Base-by-base conservation (phyloP, 2,797 vertebrate genomes). In the Gobionotothen gibberifrons region DNA sequence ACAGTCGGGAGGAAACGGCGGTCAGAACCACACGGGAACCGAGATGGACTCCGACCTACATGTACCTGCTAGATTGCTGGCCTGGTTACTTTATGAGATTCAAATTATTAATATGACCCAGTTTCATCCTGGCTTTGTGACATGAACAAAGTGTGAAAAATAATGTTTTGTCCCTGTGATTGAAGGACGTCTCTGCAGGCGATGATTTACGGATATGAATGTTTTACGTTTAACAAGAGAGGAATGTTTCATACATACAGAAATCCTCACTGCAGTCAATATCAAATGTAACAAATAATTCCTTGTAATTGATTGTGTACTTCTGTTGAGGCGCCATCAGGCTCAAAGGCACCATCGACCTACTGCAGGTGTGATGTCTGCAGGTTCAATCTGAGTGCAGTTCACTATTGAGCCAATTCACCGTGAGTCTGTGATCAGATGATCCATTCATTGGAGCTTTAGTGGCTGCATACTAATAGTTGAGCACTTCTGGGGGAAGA, bases 41-140 rank as follows among this genome's bases (percentile, higher is more conserved):
- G 56, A 85, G 73, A 72, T 87, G 90, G 86, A 92, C 86, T 84
- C 78, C 85, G 90, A 91, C 91, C 90, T 87, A 91, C 81, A 90
- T 91, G 81, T 55, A 73, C 69, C 84, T 76, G 71, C 26, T 81
- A 74, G 78, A 86, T 85, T 75, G 79, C 59, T 87, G 85, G 70
- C 82, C 84, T 83, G 81, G 75, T 89, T 88, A 79, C 73, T 76
- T 36, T 83, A 84, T 72, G 84, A 85, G 85, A 80, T 84, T 86
- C 84, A 85, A 72, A 90, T 85, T 58, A 92, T 87, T 74, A 48
- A 87, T 89, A 80, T 69, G 81, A 72, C 86, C 87, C 81, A 92
- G 48, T 87, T 91, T 91, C 64, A 19, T 78, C 39, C 22, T n/a
- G 29, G 39, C 47, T 63, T 19, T 66, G 64, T 81, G 49, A 77